These are phyloP conservation scores for Cotesia vestalis DNA, from an alignment of 1,140 invertebrate genomes.

Conservation along the genomic window DNA sequence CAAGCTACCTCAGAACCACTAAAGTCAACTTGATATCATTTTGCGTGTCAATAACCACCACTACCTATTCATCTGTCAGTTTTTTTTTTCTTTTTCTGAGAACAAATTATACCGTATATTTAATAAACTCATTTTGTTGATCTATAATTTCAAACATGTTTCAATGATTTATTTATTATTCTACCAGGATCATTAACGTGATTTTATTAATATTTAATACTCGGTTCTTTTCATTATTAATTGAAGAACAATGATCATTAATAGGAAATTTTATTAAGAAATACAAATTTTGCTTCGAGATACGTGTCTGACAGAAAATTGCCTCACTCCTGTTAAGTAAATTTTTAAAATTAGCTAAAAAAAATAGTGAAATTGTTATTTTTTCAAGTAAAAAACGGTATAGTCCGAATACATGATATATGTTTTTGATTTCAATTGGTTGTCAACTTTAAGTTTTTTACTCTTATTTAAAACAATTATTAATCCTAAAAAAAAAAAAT, in stretches of 20 bases:
- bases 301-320: too few relatives aligned
- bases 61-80: conserved; percentile 1
- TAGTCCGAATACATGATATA: too few relatives aligned
- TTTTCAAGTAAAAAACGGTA: too few relatives aligned
- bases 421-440: too few relatives aligned
- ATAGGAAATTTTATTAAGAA: neutral
- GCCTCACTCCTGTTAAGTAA: too few relatives aligned
- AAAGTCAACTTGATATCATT: conserved; percentile 48
- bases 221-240: neutral
- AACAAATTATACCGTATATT: conserved; percentile 8
- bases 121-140: neutral
- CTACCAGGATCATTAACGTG: neutral
- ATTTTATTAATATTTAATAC: neutral
- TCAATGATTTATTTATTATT: neutral
- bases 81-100: neutral
- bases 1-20: conserved; percentile 36
- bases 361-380: too few relatives aligned
- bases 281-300: too few relatives aligned
- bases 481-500: too few relatives aligned
- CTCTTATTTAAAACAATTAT: too few relatives aligned
- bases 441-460: too few relatives aligned
- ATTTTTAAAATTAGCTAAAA: too few relatives aligned
- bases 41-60: conserved; percentile 25
- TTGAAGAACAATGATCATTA: neutral
- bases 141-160: neutral